These are phyloP conservation scores for Parnassius apollo DNA, from an alignment of 2,888 invertebrate genomes.

Conservation along the genomic window DNA sequence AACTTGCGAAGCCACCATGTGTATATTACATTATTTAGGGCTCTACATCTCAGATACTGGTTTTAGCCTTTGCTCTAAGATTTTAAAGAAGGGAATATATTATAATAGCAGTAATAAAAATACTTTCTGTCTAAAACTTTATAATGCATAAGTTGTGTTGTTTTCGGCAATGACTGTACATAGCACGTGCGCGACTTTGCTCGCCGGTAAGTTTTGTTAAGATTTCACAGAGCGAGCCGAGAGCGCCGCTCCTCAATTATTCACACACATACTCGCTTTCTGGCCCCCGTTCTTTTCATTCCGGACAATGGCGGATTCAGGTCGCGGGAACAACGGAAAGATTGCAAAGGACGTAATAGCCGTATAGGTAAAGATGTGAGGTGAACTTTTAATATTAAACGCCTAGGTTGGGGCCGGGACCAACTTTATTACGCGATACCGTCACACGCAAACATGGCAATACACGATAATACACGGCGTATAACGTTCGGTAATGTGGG, in stretches of 20 bases:
- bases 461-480: conserved; percentile 10
- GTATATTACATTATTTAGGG: no score
- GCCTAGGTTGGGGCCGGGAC: conserved; percentile 44
- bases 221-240: conserved; percentile 55
- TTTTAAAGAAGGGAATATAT: no score
- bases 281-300: conserved; percentile 71
- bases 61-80: no score
- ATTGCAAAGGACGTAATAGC: conserved; percentile 66
- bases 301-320: conserved; percentile 73
- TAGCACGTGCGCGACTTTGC: conserved; percentile 45
- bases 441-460: conserved; percentile 44
- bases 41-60: no score
- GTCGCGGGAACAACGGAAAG: conserved; percentile 72
- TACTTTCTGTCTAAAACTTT: no score
- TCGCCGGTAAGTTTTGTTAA: conserved; percentile 56
- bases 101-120: no score
- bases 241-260: conserved; percentile 70
- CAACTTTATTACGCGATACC: conserved; percentile 59
- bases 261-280: conserved; percentile 69
- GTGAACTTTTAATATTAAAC: conserved; percentile 72
- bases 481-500: conserved; percentile 11
- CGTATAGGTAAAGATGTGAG: conserved; percentile 48
- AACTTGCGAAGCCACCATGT: no score
- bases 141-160: neutral
- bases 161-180: conserved; percentile 13